These are phyloP conservation scores for Enhydra lutris DNA, from an alignment of 2,113 vertebrate species.

Conservation along the genomic window DNA sequence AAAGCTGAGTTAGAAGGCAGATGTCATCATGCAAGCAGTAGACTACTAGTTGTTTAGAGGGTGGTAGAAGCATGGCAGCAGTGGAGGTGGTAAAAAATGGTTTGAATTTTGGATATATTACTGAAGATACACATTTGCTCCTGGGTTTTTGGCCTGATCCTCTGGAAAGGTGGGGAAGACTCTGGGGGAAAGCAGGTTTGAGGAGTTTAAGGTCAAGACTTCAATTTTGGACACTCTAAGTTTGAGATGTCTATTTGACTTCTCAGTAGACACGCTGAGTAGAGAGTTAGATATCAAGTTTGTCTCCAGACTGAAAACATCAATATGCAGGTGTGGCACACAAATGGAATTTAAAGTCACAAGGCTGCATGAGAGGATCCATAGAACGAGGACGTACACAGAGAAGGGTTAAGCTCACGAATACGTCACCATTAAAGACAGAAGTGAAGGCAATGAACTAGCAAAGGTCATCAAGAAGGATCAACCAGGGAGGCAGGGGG, in stretches of 20 bases:
- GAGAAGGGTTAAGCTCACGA: not conserved
- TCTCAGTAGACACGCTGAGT: not conserved
- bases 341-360: not conserved
- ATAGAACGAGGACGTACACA: not conserved
- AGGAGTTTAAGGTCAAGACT: not conserved
- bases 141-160: not conserved
- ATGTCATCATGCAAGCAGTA: not conserved
- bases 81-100: not conserved
- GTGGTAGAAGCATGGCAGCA: not conserved
- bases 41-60: not conserved
- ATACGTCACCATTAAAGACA: not conserved
- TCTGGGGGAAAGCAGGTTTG: not conserved
- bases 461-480: not conserved
- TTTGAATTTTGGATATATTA: not conserved
- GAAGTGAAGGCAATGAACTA: not conserved
- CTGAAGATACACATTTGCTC: not conserved
- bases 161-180: not conserved
- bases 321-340: not conserved
- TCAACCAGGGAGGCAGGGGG: not conserved
- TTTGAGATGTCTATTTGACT: not conserved
- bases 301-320: not conserved
- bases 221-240: not conserved
- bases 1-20: not conserved
- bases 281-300: not conserved
- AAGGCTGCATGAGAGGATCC: not conserved